Evolutionary conservation across 2,797 vertebrate genomes (phyloP).

Genomic region (Hirundo rustica): DNA sequence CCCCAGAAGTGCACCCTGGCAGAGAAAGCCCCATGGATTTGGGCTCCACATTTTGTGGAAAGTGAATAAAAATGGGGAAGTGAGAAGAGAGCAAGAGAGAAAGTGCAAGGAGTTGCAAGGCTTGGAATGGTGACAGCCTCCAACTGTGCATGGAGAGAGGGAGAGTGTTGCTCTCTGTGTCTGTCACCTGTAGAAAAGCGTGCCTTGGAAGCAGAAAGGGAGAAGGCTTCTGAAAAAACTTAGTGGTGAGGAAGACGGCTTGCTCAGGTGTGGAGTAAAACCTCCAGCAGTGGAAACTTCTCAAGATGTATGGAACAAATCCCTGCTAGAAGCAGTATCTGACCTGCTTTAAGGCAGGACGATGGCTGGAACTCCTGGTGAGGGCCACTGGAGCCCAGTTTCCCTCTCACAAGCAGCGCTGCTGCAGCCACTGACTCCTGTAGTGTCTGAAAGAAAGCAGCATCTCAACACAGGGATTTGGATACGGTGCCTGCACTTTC

Average conservation of each 20-base stretch:
- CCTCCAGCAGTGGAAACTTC: background rate
- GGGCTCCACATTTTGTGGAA: background rate
- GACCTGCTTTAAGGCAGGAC: background rate
- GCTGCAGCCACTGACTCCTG: background rate
- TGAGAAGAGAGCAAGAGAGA: background rate
- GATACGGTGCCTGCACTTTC: background rate
- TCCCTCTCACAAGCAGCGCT: background rate
- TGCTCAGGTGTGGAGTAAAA: background rate
- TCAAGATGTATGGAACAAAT: background rate
- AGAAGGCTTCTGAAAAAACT: background rate
- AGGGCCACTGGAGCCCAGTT: background rate
- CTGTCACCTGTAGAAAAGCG: background rate
- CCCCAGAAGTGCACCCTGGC: background rate
- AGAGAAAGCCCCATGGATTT: background rate
- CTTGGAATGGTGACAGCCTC: background rate
- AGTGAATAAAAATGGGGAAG: background rate
- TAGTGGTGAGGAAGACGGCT: background rate
- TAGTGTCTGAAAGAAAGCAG: background rate
- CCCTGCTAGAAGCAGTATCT: background rate
- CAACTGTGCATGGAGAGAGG: background rate
- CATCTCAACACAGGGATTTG: background rate
- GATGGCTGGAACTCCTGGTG: background rate
- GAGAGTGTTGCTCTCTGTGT: background rate
- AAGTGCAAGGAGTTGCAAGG: background rate
- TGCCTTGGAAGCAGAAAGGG: background rate